Conservation (phyloP, 2,797 vertebrate genomes). For the Pagetopsis macropterus region DNA sequence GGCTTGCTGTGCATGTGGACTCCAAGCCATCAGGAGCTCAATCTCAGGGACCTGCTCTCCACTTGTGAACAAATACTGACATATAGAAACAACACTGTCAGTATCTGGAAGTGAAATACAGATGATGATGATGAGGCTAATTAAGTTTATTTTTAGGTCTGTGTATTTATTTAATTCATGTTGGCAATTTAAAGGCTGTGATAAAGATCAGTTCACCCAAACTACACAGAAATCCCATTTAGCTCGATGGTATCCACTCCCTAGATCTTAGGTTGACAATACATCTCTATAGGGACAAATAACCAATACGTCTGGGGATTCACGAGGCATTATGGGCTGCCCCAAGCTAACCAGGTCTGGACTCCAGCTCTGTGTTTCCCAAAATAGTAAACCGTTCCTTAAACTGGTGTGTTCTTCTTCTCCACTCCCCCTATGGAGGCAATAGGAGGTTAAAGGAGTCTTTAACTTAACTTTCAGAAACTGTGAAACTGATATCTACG, state of each 20-base stretch:
- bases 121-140: neutral
- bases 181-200: neutral
- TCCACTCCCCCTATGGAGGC: neutral
- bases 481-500: no score
- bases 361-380: neutral
- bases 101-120: neutral
- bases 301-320: neutral
- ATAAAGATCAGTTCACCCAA: neutral
- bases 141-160: neutral
- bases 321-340: neutral
- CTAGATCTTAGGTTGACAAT: neutral
- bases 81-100: neutral
- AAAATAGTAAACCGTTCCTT: neutral
- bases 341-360: neutral
- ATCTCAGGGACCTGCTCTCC: slow-evolving; percentile 55
- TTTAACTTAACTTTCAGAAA: neutral
- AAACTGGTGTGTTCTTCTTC: no score
- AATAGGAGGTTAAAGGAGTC: no score
- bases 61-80: neutral
- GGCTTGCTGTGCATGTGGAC: slow-evolving; percentile 11
- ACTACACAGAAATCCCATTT: neutral
- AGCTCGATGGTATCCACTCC: neutral
- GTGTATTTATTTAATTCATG: slow-evolving; percentile 1
- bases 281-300: no score
- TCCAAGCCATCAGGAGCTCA: slow-evolving; percentile 24